Percentiles rank a stretch among this genome's conserved stretches.
These are phyloP conservation scores for Trachurus trachurus DNA, from an alignment of 2,797 vertebrate genomes.

Conservation along the genomic window DNA sequence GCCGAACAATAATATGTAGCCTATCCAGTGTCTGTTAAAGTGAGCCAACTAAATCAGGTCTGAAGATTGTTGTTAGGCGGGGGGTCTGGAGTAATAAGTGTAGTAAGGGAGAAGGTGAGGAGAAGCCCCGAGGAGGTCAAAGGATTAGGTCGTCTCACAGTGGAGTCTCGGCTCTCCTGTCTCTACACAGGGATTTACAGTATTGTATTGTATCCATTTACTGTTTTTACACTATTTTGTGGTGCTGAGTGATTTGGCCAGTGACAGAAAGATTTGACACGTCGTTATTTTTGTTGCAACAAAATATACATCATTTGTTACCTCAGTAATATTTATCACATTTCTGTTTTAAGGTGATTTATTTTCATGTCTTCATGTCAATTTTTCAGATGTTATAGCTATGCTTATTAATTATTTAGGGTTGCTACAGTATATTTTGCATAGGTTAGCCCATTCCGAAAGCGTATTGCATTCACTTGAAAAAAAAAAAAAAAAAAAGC, in stretches of 20 bases:
- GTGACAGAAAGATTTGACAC: not conserved
- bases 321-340: too few relatives aligned
- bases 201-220: not conserved
- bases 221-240: not conserved
- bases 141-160: conserved; percentile 26
- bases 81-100: conserved; percentile 32
- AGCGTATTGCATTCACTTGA: too few relatives aligned
- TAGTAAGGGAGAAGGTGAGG: not conserved
- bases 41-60: conserved; percentile 26
- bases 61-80: conserved; percentile 4
- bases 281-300: not conserved
- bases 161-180: conserved; percentile 1
- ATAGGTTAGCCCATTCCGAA: too few relatives aligned
- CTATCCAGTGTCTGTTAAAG: conserved; percentile 36
- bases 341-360: not conserved
- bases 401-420: too few relatives aligned
- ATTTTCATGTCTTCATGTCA: too few relatives aligned
- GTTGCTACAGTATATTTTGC: too few relatives aligned
- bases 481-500: too few relatives aligned
- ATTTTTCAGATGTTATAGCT: too few relatives aligned
- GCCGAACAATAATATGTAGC: conserved; percentile 28
- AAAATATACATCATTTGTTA: too few relatives aligned
- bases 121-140: conserved; percentile 34
- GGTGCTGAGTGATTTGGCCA: not conserved
- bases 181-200: conserved; percentile 8